These are phyloP conservation scores for Drosophila azteca DNA, from an alignment of 1,140 invertebrate species.

Conservation along the genomic window DNA sequence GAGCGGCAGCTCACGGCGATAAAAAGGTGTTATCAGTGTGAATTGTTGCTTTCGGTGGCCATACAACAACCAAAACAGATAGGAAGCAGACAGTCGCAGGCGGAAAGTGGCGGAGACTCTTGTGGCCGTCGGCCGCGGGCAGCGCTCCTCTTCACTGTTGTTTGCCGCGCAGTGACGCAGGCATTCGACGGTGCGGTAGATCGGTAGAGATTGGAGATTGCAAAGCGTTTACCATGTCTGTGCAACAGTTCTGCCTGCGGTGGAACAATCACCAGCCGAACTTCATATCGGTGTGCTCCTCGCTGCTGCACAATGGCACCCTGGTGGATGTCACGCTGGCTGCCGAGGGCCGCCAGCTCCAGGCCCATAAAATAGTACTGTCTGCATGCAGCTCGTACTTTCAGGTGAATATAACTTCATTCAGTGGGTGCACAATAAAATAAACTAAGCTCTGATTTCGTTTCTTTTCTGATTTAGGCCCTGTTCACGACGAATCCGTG, in stretches of 20 bases:
- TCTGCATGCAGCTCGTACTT: conserved; percentile 95
- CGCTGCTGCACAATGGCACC: conserved; percentile 90
- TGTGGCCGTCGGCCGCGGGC: conserved; percentile 8
- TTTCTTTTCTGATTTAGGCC: conserved; percentile 84
- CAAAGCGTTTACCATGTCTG: conserved; percentile 85
- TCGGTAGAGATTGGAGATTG: conserved; percentile 35
- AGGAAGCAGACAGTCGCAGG: conserved; percentile 5
- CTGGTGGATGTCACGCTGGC: conserved; percentile 94
- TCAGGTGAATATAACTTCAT: conserved; percentile 85
- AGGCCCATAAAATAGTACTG: conserved; percentile 93
- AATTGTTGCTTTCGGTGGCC: conserved; percentile 42
- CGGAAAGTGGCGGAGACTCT: neutral
- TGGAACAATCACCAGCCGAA: conserved; percentile 96
- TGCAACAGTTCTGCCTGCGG: conserved; percentile 93
- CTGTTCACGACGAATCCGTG: conserved; percentile 93
- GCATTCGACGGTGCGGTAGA: conserved; percentile 28
- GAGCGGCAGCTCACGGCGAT: conserved; percentile 60
- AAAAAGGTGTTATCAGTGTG: conserved; percentile 71
- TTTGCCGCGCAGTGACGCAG: conserved; percentile 36
- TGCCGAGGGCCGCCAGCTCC: conserved; percentile 92
- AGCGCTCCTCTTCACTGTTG: conserved; percentile 34
- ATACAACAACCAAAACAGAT: conserved; percentile 17
- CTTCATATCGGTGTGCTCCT: conserved; percentile 93
- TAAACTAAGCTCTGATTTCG: no score
- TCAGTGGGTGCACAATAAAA: neutral